Conservation (phyloP, 2,113 vertebrate species). For the Calyptomena viridis region DNA sequence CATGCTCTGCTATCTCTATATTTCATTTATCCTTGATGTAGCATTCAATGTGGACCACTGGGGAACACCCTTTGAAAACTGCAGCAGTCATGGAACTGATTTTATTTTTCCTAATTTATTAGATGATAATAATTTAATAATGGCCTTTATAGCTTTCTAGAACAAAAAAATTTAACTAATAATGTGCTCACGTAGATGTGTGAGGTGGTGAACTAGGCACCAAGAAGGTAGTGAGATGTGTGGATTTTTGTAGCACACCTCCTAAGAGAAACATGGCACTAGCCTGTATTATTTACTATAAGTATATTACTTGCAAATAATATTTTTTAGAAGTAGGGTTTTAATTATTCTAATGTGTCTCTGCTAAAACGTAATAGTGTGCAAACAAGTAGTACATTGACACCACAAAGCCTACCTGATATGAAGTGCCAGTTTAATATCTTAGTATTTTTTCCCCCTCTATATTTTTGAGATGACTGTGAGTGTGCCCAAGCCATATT, state of each 20-base stretch:
- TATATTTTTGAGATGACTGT: neutral
- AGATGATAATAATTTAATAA: neutral
- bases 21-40: neutral
- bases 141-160: neutral
- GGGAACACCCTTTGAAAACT: neutral
- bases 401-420: neutral
- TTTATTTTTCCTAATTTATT: neutral
- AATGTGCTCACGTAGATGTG: neutral
- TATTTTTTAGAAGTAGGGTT: neutral
- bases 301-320: neutral
- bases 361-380: neutral
- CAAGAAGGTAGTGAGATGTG: neutral
- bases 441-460: neutral
- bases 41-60: neutral
- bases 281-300: neutral
- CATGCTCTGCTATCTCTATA: neutral
- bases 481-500: rapidly evolving
- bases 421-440: neutral
- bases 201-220: neutral
- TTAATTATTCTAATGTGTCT: neutral
- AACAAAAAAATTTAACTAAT: neutral
- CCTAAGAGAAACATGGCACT: neutral
- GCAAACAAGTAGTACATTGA: neutral
- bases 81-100: neutral
- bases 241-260: neutral